Percentiles rank a stretch among this genome's conserved stretches.
Conservation (phyloP, 2,113 vertebrate species). For the Gambusia holbrooki region DNA sequence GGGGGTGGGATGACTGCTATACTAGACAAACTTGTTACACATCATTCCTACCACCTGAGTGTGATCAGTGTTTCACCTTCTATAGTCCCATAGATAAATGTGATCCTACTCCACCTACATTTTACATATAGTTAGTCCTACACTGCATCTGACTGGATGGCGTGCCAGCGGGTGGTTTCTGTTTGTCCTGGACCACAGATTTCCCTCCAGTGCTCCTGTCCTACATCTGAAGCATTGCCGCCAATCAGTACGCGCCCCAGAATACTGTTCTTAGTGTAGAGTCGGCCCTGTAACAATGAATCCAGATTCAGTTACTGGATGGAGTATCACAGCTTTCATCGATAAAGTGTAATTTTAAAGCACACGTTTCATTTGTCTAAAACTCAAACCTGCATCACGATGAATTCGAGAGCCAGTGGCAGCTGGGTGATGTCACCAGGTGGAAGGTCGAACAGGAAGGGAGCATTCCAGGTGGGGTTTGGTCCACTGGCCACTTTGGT, state of each 20-base stretch:
- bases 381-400: conserved; percentile 82
- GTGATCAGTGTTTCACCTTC: neutral
- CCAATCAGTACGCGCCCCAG: conserved; percentile 82
- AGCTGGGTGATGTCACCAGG: conserved; percentile 77
- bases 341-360: no score
- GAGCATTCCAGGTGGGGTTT: conserved; percentile 84
- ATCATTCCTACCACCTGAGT: neutral
- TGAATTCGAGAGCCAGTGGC: conserved; percentile 77
- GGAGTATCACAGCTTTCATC: neutral
- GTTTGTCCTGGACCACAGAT: conserved; percentile 78
- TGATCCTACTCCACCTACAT: neutral
- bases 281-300: conserved; percentile 69
- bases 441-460: conserved; percentile 84
- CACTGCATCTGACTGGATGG: conserved; percentile 61
- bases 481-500: conserved; percentile 75
- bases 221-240: conserved; percentile 46
- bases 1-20: conserved; percentile 4
- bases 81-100: neutral
- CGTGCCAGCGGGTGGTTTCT: conserved; percentile 83
- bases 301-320: neutral
- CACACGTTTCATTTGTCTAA: neutral
- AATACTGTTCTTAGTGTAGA: conserved; percentile 77
- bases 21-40: neutral
- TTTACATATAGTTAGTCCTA: neutral
- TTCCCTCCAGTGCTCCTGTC: conserved; percentile 83